Conservation (phyloP, 2,797 vertebrate species). For the Aplochiton taeniatus region DNA sequence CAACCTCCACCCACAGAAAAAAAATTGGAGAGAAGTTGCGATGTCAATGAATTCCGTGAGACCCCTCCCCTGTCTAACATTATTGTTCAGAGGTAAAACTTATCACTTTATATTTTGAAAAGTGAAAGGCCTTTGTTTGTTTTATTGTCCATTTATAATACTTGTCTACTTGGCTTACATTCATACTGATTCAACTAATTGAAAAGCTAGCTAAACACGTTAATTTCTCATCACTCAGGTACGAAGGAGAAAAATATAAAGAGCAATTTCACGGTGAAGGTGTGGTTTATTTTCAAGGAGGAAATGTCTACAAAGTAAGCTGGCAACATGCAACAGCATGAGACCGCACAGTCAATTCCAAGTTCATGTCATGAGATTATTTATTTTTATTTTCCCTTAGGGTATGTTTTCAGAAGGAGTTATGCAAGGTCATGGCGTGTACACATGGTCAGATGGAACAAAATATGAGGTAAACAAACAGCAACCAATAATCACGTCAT, state of each 20-base stretch:
- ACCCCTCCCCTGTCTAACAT: slow-evolving; percentile 65
- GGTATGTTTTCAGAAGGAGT: slow-evolving; percentile 85
- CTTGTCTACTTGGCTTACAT: too few species aligned
- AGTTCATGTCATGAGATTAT: neutral
- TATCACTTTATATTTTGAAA: neutral
- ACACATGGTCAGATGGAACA: slow-evolving; percentile 79
- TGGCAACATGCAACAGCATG: neutral
- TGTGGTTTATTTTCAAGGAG: slow-evolving; percentile 80
- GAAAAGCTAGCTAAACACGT: too few species aligned
- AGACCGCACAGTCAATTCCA: neutral
- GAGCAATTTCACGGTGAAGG: slow-evolving; percentile 83
- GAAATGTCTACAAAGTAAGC: slow-evolving; percentile 80
- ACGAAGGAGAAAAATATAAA: slow-evolving; percentile 77
- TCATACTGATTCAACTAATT: too few species aligned
- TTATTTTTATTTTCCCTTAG: slow-evolving; percentile 67
- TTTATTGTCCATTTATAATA: too few species aligned
- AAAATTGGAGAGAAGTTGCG: slow-evolving; percentile 1
- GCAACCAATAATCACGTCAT: too few species aligned
- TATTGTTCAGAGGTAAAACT: slow-evolving; percentile 76
- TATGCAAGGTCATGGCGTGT: slow-evolving; percentile 86
- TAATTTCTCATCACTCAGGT: slow-evolving; percentile 63
- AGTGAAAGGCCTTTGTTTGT: too few species aligned
- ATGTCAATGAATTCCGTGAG: slow-evolving; percentile 12
- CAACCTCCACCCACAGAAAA: neutral
- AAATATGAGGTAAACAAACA: slow-evolving; percentile 82